Percentiles rank a stretch among this genome's conserved stretches.
phyloP scores from a whole-genome alignment of 2,888 invertebrate species.

The Heliconius aoede region DNA sequence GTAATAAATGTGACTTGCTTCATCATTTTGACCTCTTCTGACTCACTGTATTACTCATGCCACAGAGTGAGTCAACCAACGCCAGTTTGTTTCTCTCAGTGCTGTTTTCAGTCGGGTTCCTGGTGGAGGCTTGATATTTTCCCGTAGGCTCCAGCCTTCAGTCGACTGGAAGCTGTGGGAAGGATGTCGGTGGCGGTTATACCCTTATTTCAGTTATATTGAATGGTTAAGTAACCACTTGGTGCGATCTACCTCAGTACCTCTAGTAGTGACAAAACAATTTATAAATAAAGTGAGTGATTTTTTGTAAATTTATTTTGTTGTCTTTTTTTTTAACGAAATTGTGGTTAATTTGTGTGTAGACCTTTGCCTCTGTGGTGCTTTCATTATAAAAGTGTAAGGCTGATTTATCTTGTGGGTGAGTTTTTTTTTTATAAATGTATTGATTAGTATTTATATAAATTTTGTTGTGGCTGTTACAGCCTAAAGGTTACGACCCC shows the following conservation, averaged over 20 bases:
- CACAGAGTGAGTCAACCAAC: constrained; percentile 59
- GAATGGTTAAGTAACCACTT: constrained; percentile 76
- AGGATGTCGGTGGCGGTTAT: constrained; percentile 51
- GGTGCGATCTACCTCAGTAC: constrained; percentile 46
- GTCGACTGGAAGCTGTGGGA: constrained; percentile 66
- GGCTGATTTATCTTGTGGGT: constrained; percentile 55
- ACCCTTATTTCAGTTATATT: constrained; percentile 59
- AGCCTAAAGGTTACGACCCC: constrained; percentile 72
- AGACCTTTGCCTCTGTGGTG: constrained; percentile 42
- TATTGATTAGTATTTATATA: constrained; percentile 68
- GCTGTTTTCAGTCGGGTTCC: constrained; percentile 70
- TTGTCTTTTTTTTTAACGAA: constrained; percentile 42
- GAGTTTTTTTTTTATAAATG: constrained; percentile 55
- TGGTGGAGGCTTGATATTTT: constrained; percentile 78
- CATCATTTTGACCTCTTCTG: constrained; percentile 59
- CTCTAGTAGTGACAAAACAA: constrained; percentile 52
- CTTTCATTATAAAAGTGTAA: constrained; percentile 35
- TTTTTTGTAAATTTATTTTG: constrained; percentile 43
- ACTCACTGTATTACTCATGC: constrained; percentile 62
- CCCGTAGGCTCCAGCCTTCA: constrained; percentile 76
- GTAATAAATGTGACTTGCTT: constrained; percentile 46
- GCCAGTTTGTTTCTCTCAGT: constrained; percentile 48
- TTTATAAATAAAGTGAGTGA: constrained; percentile 48
- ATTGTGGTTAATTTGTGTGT: constrained; percentile 42
- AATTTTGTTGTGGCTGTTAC: constrained; percentile 62